A percentile compares a stretch with the other conserved stretches of the same genome.
Conservation (phyloP, 30 jellyfish, hydroid and myxozoan genomes). For the Aurelia sp. region DNA sequence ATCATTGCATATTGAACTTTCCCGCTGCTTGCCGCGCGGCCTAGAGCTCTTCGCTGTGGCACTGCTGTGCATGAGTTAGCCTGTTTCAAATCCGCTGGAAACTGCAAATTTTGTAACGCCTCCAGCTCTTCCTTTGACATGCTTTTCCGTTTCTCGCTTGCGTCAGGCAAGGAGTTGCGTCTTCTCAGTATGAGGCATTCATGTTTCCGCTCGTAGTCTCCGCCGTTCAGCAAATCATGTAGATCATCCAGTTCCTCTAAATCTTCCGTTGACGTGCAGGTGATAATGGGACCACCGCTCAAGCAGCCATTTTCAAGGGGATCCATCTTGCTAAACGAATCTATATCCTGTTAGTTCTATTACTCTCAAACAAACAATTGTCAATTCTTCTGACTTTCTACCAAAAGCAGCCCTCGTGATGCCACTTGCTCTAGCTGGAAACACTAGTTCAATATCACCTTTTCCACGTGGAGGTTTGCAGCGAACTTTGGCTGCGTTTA, state of each 20-base stretch:
- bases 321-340: too few relatives aligned
- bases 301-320: too few relatives aligned
- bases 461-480: too few relatives aligned
- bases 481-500: too few relatives aligned
- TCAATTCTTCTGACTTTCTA: too few relatives aligned
- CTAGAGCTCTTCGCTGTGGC: constrained; percentile 32
- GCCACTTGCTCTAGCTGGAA: too few relatives aligned
- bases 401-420: too few relatives aligned
- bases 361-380: too few relatives aligned
- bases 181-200: constrained; percentile 8
- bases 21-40: constrained; percentile 46
- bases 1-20: constrained; percentile 54
- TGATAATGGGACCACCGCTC: too few relatives aligned
- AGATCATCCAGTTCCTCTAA: neutral
- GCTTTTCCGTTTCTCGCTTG: constrained; percentile 24
- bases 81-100: neutral
- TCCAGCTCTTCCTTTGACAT: constrained; percentile 5
- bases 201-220: neutral
- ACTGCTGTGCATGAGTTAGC: neutral
- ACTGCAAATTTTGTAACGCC: neutral
- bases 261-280: neutral
- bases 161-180: constrained; percentile 43
- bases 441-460: too few relatives aligned
- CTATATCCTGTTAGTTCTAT: too few relatives aligned
- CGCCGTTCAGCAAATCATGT: neutral